Evolutionary conservation across 2,888 invertebrate species (phyloP), one percentile per base, ranked within the genome.

Genomic region (Synanthedon andrenaeformis): DNA sequence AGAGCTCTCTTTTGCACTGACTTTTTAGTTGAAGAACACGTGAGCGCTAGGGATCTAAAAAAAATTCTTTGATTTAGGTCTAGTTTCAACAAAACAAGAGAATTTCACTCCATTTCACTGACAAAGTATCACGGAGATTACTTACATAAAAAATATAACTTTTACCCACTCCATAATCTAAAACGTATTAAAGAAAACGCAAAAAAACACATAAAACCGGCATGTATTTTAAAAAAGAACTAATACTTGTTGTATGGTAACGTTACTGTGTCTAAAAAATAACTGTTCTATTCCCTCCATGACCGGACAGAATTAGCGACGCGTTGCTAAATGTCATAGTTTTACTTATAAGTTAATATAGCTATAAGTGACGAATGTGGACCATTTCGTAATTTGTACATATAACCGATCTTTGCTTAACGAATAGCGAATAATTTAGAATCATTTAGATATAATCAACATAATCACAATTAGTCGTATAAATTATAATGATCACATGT

Each of bases 1-100:
- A 87, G 66, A 0, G 69, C 63, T 62, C 85, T 67, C 65, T 81
- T 88, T 57, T 85, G 71, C 53, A 76, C 66, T 67, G 82, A 65
- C 12, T 66, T 65, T 54, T 61, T 70, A 1, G 65, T 69, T 14
- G 62, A 63, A n/a, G 61, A 58, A 50, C 61, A 57, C 42, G 64
- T 54, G 19, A 71, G 53, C 42, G 52, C 4, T 6, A 49, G 49
- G 11, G 23, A 17, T 49, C 57, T 58, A 42, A 45, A 58, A 56
- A 42, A 35, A 52, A 70, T 10, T 35, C 10, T 35, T 10, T 35
- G 35, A 35, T 10, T 35, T 35, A 2, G 10, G 6, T 35, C 3
- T 35, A 8, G 8, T 6, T 35, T 35, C 35, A 35, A 35, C 10
- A 1, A 35, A 10, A 35, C 35, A 35, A 10, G 35, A 35, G 3